phyloP scores from a whole-genome alignment of 2,113 vertebrate genomes.

The Puntigrus tetrazona region DNA sequence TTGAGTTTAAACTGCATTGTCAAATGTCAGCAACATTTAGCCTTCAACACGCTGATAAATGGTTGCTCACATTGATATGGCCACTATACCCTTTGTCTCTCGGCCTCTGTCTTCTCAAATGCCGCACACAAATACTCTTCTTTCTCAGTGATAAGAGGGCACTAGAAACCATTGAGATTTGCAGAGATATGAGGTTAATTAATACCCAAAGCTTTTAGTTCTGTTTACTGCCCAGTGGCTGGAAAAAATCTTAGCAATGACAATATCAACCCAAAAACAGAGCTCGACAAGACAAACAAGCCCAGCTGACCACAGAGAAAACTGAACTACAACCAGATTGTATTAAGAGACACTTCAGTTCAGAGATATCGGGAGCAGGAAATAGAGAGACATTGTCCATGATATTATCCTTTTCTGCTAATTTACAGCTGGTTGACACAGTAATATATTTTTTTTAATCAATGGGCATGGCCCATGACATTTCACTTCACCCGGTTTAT shows the following conservation, averaged over 20 bases:
- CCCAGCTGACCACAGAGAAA: neutral
- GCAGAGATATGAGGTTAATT: slow-evolving; percentile 69
- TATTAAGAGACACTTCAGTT: neutral
- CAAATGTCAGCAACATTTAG: slow-evolving; percentile 37
- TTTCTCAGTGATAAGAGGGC: slow-evolving; percentile 57
- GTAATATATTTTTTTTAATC: neutral
- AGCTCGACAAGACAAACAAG: neutral
- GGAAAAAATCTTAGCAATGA: neutral
- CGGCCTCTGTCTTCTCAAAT: slow-evolving; percentile 4
- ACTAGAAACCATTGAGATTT: slow-evolving; percentile 61
- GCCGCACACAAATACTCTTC: neutral
- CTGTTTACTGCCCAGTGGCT: slow-evolving; percentile 68
- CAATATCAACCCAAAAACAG: neutral
- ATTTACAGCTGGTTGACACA: neutral
- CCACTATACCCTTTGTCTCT: slow-evolving; percentile 22
- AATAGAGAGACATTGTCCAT: neutral
- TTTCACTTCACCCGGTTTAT: neutral
- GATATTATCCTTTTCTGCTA: neutral
- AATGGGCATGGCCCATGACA: neutral
- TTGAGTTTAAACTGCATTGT: slow-evolving; percentile 51
- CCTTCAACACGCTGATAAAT: slow-evolving; percentile 40
- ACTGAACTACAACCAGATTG: neutral
- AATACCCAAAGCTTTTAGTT: slow-evolving; percentile 67
- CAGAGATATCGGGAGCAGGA: slow-evolving; percentile 34
- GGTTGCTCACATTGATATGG: slow-evolving; percentile 35